Percentiles rank a stretch among this genome's conserved stretches.
Conservation (phyloP, 2,113 vertebrate species). For the Chloebia gouldiae region DNA sequence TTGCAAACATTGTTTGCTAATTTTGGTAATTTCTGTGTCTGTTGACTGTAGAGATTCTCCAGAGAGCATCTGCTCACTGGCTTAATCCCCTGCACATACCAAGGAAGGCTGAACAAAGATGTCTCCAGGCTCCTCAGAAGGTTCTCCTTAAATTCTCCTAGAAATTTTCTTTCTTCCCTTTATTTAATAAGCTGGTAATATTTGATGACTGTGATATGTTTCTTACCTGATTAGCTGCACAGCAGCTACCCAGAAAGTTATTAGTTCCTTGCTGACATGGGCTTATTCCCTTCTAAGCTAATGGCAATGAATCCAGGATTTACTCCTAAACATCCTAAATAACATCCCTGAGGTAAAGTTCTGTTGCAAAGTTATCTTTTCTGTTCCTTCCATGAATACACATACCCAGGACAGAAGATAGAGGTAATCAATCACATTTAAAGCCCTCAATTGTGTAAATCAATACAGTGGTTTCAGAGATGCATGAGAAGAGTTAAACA, state of each 20-base stretch:
- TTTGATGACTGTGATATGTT: not conserved
- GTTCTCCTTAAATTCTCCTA: not conserved
- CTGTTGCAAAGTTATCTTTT: not conserved
- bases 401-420: not conserved
- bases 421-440: not conserved
- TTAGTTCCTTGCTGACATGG: not conserved
- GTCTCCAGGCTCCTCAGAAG: not conserved
- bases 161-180: not conserved
- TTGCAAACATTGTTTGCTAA: not conserved
- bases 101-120: not conserved
- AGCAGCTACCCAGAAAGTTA: not conserved
- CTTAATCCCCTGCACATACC: not conserved
- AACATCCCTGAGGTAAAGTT: not conserved
- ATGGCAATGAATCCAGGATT: not conserved
- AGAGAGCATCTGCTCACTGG: not conserved
- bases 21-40: not conserved
- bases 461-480: not conserved
- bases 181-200: not conserved
- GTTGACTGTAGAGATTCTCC: not conserved
- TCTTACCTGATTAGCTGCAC: not conserved
- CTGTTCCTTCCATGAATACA: not conserved
- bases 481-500: constrained; percentile 5
- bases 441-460: not conserved
- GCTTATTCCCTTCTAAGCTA: not conserved
- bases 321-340: not conserved